Evolutionary conservation across 2,888 invertebrate species (phyloP), one percentile per base, ranked within the genome.

Genomic region (Cloeon dipterum): DNA sequence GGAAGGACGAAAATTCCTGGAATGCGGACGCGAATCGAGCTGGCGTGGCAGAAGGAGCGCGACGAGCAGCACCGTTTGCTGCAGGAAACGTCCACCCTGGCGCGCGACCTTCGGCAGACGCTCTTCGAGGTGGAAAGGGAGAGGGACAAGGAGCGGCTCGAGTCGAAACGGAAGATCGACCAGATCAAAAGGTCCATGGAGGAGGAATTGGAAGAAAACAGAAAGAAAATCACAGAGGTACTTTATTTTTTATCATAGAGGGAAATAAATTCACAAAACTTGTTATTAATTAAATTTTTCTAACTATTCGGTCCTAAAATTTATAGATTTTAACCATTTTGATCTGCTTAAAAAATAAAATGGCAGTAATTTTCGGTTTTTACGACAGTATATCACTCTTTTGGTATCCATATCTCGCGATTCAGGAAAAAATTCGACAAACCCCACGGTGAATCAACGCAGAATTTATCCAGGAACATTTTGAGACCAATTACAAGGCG

Each of bases 21-120:
- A 3, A 61, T 82, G 46, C 75, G 79, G 48, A 82, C 88, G 2
- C 71, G 81, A 37, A 73, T 89, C 67, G 88, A 89, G 53, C 61
- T 89, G 13, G 83, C 86, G 1, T 89, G 89, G 89, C 86, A 86
- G 50, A 89, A 86, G 52, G 89, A 89, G 55, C 65, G 89, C 17
- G 85, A 86, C 53, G 88, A 89, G 49, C 85, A 86, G 49, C 86
- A 86, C 46, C 63, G 86, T n/a, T 57, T 89, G 26, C 58, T 89
- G 20, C 83, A 85, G 52, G 89, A 89, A 59, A 85, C 86, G 0
- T 82, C 85, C 26, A 86, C 85, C 0, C 63, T 89, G 41, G 86
- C 88, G 1, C 63, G 85, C 41, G 89, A 89, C 54, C 59, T 89
- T 34, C 62, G 85, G 11, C 86, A 85, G 55, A 86, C 86, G 0